Evolutionary conservation across 2,888 invertebrate species (phyloP).

Genomic region (Ophion ventricosus): DNA sequence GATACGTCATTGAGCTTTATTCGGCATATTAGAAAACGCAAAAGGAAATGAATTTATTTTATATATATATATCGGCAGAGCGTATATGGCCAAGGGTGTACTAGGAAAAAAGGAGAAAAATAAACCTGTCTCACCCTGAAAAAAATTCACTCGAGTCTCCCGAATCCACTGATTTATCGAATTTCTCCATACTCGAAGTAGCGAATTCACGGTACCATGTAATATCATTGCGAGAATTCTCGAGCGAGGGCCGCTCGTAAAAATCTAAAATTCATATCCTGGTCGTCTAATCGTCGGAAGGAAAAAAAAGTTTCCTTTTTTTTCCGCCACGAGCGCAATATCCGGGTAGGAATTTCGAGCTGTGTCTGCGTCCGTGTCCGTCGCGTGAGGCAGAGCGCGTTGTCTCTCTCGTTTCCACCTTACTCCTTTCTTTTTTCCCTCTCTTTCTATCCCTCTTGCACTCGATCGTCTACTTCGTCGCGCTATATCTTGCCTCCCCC

Average conservation of each 20-base stretch:
- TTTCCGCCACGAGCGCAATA: conserved; percentile 16
- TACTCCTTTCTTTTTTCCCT: neutral
- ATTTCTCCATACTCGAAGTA: neutral
- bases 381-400: neutral
- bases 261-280: conserved; percentile 51
- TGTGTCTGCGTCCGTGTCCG: neutral
- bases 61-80: too few species aligned
- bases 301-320: conserved; percentile 23
- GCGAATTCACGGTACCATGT: neutral
- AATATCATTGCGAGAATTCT: neutral
- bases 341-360: conserved; percentile 14
- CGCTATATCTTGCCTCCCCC: too few species aligned
- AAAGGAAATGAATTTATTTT: too few species aligned
- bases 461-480: neutral
- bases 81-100: too few species aligned
- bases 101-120: too few species aligned
- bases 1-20: neutral
- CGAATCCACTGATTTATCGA: neutral
- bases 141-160: neutral
- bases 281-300: conserved; percentile 28
- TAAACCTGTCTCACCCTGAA: too few species aligned
- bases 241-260: conserved; percentile 8
- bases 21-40: neutral
- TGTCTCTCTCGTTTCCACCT: neutral
- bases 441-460: neutral